These are phyloP conservation scores for Larimichthys polyactis DNA, from an alignment of 2,113 vertebrate species.

Conservation along the genomic window DNA sequence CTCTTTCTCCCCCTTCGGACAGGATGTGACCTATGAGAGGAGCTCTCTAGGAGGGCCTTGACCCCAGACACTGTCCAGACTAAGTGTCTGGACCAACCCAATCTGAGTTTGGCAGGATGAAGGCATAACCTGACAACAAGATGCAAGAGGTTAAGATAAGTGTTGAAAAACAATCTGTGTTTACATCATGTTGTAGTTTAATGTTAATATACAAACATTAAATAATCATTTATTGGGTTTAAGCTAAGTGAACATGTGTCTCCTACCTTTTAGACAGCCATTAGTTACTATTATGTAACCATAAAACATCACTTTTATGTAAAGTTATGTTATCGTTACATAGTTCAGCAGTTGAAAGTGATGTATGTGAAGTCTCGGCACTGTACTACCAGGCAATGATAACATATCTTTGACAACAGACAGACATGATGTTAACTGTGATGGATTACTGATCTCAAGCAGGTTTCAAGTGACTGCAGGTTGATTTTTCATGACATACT, in stretches of 20 bases:
- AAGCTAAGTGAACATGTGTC: not conserved
- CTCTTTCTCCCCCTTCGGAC: slow-evolving; percentile 68
- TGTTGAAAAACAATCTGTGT: slow-evolving; percentile 20
- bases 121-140: slow-evolving; percentile 49
- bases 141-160: slow-evolving; percentile 55
- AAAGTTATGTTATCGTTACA: not conserved
- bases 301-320: not conserved
- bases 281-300: not conserved
- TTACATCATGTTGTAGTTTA: not conserved
- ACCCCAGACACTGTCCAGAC: slow-evolving; percentile 85
- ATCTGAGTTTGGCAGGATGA: slow-evolving; percentile 43
- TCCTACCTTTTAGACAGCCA: not conserved
- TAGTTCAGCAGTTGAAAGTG: not conserved
- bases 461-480: slow-evolving; percentile 26
- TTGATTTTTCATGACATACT: not conserved
- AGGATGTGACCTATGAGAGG: slow-evolving; percentile 82
- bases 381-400: slow-evolving; percentile 18
- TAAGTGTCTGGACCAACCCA: slow-evolving; percentile 68
- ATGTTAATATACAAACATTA: not conserved
- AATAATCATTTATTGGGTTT: not conserved
- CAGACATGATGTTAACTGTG: slow-evolving; percentile 20
- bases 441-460: slow-evolving; percentile 23
- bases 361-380: slow-evolving; percentile 9
- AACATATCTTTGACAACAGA: slow-evolving; percentile 32
- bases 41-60: slow-evolving; percentile 77